A percentile compares a stretch with the other conserved stretches of the same genome.
Evolutionary conservation across 2,113 vertebrate species (phyloP).

Genomic region (Corvus moneduloides): DNA sequence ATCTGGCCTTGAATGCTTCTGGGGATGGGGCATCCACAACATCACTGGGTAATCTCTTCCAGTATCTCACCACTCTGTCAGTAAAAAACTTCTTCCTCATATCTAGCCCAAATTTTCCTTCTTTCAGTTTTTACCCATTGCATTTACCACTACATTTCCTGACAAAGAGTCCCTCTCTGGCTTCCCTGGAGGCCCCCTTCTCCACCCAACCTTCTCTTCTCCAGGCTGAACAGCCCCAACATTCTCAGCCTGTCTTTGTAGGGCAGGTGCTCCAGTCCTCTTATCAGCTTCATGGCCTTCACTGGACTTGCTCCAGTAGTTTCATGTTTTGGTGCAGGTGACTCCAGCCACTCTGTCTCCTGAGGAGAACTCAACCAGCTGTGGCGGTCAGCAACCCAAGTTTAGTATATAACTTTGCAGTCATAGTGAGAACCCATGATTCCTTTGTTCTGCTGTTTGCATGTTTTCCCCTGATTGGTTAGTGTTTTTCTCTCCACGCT

Average conservation of each 20-base stretch:
- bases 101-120: not conserved
- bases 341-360: no score
- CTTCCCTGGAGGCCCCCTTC: not conserved
- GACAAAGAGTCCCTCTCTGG: not conserved
- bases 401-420: no score
- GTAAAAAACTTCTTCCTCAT: not conserved
- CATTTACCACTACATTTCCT: not conserved
- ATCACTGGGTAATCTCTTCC: not conserved
- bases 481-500: no score
- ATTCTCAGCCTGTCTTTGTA: not conserved
- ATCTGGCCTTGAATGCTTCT: not conserved
- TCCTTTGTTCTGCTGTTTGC: no score
- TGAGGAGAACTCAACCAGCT: no score
- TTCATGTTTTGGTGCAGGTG: not conserved
- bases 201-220: not conserved
- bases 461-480: no score
- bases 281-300: not conserved
- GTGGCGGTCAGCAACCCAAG: no score
- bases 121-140: not conserved
- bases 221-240: not conserved
- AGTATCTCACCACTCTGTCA: not conserved
- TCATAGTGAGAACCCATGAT: no score
- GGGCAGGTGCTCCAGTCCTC: not conserved
- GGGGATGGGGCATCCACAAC: not conserved
- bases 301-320: not conserved